Evolutionary conservation across 1,140 invertebrate genomes (phyloP).

Genomic region (Helicoverpa zea): DNA sequence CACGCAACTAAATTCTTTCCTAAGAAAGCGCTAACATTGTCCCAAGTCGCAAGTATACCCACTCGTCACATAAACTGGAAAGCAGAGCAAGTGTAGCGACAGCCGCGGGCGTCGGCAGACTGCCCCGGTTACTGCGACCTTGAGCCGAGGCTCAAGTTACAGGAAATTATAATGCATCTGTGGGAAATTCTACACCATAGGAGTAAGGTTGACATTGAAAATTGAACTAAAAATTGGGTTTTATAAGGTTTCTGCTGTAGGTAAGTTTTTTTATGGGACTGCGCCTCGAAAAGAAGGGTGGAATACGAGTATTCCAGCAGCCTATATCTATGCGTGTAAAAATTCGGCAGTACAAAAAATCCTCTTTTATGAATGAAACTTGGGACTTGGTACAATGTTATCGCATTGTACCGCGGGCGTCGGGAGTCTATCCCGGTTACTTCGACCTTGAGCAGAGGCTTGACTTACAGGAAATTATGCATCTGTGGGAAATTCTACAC

Average conservation of each 20-base stretch:
- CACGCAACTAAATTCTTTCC: background rate
- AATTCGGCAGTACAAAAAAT: too few species aligned
- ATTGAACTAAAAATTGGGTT: too few species aligned
- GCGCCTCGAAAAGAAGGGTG: too few species aligned
- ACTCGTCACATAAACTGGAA: constrained; percentile 21
- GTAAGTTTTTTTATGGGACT: too few species aligned
- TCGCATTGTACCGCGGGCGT: background rate
- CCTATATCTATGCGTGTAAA: too few species aligned
- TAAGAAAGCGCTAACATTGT: background rate
- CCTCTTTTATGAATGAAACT: too few species aligned
- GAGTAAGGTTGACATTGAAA: background rate
- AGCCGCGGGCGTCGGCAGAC: background rate
- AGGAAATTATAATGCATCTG: constrained; percentile 33
- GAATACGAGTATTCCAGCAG: too few species aligned
- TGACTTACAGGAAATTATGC: constrained; percentile 28
- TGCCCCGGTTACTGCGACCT: constrained; percentile 45
- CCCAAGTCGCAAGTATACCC: background rate
- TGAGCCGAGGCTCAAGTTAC: constrained; percentile 18
- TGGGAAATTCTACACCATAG: background rate
- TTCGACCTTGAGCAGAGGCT: constrained; percentile 32
- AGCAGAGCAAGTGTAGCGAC: constrained; percentile 28
- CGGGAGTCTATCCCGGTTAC: constrained; percentile 30
- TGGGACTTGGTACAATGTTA: too few species aligned
- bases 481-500: background rate
- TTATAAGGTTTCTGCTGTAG: too few species aligned